Evolutionary conservation across 1,140 invertebrate species (phyloP).

Genomic region (Hetaerina americana): DNA sequence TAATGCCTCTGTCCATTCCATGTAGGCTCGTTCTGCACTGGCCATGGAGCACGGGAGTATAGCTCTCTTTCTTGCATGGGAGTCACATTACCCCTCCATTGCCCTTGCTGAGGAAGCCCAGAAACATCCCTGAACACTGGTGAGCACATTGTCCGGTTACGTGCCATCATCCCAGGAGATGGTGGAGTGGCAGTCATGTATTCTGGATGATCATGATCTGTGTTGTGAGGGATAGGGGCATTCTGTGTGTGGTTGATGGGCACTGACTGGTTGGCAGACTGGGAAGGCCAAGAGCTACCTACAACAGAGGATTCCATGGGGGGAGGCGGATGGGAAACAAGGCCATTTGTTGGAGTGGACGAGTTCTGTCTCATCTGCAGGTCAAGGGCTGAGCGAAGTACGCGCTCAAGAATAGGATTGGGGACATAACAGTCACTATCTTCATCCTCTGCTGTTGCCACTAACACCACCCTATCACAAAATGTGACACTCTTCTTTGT

Average conservation of each 20-base stretch:
- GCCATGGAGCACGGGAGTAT: background rate
- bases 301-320: background rate
- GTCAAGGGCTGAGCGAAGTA: slow-evolving; percentile 64
- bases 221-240: slow-evolving; percentile 2
- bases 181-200: background rate
- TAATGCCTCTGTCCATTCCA: background rate
- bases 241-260: background rate
- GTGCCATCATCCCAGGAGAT: background rate
- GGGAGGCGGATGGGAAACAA: background rate
- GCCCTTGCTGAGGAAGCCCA: background rate
- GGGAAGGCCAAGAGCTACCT: background rate
- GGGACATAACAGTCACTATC: slow-evolving; percentile 82
- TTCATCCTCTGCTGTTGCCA: slow-evolving; percentile 80
- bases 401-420: slow-evolving; percentile 77
- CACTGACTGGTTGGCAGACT: background rate
- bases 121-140: background rate
- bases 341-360: background rate
- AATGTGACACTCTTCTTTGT: slow-evolving; percentile 87
- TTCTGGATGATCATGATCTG: background rate
- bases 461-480: slow-evolving; percentile 82
- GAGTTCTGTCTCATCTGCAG: slow-evolving; percentile 28
- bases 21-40: background rate
- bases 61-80: background rate
- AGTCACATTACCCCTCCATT: slow-evolving; percentile 13
- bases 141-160: background rate